Evolutionary conservation across 2,797 vertebrate species (phyloP), one percentile per base, ranked within the genome.

Genomic region (Oreonectes daqikongensis): DNA sequence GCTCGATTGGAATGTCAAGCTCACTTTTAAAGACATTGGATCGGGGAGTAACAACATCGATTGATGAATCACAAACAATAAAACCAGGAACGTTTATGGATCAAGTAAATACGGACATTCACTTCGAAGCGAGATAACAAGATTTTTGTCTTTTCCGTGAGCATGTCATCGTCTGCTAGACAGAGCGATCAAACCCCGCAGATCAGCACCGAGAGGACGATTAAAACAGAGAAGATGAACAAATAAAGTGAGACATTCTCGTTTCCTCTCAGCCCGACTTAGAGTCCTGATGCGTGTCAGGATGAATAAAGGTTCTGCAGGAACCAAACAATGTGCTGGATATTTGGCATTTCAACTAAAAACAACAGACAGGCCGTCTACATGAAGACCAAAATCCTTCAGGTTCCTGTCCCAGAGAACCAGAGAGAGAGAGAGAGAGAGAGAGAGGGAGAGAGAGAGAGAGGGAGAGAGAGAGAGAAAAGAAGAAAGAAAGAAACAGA

Each of bases 321-420:
- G 78, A 77, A 59, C 50, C 69, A 17, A 63, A 68, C 57, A 42
- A 22, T 52, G 15, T 24, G 57, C 59, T 67, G 68, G 86, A 83
- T 74, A 74, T 83, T 83, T 4, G 84, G 88, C 85, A 83, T 84
- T 79, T 75, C 75, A 78, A 38, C 76, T 72, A 66, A 79, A 82
- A 73, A 60, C 67, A 20, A 81, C 72, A 82, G 85, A 87, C 85
- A 83, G 83, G 73, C 40, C 30, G 82, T 84, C 82, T 75, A 24
- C 77, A 42, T 12, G 81, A 59, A 87, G 78, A 84, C 83, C 75
- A 79, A 83, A n/a, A 89, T 87, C 84, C 86, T 57, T 57, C 12
- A 65, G 22, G 42, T 46, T 46, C 42, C 42, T 46, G 42, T 44
- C 42, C 42, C 17, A n/a, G 35, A 28, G 30, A 61, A 61, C 11